Evolutionary conservation across 2,888 invertebrate species (phyloP).

Genomic region (Gryllus longicercus): DNA sequence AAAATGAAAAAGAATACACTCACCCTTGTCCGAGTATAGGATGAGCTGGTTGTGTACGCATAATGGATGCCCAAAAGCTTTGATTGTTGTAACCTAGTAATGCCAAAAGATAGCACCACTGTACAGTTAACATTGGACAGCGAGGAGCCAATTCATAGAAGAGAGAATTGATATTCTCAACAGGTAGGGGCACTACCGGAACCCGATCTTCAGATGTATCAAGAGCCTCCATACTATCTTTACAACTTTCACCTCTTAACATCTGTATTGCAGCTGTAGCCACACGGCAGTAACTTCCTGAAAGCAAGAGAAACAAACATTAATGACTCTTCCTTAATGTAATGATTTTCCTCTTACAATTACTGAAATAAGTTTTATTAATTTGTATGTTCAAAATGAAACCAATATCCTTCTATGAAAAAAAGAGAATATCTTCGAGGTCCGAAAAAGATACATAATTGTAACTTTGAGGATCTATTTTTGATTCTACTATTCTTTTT

Average conservation of each 20-base stretch:
- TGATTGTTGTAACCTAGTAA: slow-evolving; percentile 68
- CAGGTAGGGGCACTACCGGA: slow-evolving; percentile 46
- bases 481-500: too few relatives aligned
- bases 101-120: slow-evolving; percentile 76
- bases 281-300: slow-evolving; percentile 55
- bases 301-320: slow-evolving; percentile 34
- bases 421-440: too few relatives aligned
- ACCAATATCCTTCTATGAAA: too few relatives aligned
- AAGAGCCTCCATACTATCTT: slow-evolving; percentile 45
- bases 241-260: slow-evolving; percentile 52
- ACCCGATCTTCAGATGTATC: neutral
- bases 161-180: slow-evolving; percentile 55
- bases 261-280: slow-evolving; percentile 56
- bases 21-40: slow-evolving; percentile 31
- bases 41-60: slow-evolving; percentile 44
- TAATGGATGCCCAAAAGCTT: slow-evolving; percentile 65
- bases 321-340: neutral
- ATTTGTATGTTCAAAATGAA: too few relatives aligned
- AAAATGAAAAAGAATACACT: neutral
- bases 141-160: slow-evolving; percentile 56
- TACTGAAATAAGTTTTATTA: too few relatives aligned
- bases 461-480: too few relatives aligned
- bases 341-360: too few relatives aligned
- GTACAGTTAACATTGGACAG: slow-evolving; percentile 66
- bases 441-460: too few relatives aligned